Evolutionary conservation across 2,797 vertebrate species (phyloP).

Genomic region (Chelon labrosus): DNA sequence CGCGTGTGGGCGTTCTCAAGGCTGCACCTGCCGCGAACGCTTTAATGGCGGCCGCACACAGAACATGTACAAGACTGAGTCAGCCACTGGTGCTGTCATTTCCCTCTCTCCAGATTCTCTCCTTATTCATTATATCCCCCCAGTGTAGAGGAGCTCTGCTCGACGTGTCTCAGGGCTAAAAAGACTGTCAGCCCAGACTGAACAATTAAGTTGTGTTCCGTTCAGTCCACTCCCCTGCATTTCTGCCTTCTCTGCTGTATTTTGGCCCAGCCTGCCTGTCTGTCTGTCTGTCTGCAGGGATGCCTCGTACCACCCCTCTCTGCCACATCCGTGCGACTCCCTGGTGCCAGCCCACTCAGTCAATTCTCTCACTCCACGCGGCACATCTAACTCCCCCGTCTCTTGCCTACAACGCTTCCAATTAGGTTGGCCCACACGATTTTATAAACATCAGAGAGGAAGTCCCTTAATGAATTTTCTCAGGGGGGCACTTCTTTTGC

Average conservation of each 20-base stretch:
- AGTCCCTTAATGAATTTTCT: slow-evolving; percentile 40
- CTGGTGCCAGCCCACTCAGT: slow-evolving; percentile 57
- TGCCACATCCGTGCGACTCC: slow-evolving; percentile 21
- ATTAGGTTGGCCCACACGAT: slow-evolving; percentile 38
- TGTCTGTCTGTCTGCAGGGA: slow-evolving; percentile 35
- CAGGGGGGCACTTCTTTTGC: slow-evolving; percentile 3
- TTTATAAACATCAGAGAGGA: slow-evolving; percentile 31
- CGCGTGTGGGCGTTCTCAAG: slow-evolving; percentile 49
- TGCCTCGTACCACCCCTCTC: slow-evolving; percentile 20
- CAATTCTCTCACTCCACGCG: slow-evolving; percentile 52
- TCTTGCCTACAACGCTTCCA: slow-evolving; percentile 41
- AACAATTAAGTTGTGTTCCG: slow-evolving; percentile 56
- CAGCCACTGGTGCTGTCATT: slow-evolving; percentile 40
- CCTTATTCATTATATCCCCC: slow-evolving; percentile 51
- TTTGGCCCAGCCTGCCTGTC: slow-evolving; percentile 25
- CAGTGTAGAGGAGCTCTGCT: slow-evolving; percentile 35
- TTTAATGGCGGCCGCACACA: slow-evolving; percentile 56
- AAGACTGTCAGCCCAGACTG: slow-evolving; percentile 34
- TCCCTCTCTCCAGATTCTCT: slow-evolving; percentile 32
- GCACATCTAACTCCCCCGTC: slow-evolving; percentile 24
- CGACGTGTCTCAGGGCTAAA: slow-evolving; percentile 47
- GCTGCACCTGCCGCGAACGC: slow-evolving; percentile 65
- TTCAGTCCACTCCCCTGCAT: slow-evolving; percentile 35
- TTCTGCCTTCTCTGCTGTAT: slow-evolving; percentile 24
- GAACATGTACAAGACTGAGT: slow-evolving; percentile 43